Evolutionary conservation across 2,888 invertebrate genomes (phyloP).

Genomic region (Gibbula magus): DNA sequence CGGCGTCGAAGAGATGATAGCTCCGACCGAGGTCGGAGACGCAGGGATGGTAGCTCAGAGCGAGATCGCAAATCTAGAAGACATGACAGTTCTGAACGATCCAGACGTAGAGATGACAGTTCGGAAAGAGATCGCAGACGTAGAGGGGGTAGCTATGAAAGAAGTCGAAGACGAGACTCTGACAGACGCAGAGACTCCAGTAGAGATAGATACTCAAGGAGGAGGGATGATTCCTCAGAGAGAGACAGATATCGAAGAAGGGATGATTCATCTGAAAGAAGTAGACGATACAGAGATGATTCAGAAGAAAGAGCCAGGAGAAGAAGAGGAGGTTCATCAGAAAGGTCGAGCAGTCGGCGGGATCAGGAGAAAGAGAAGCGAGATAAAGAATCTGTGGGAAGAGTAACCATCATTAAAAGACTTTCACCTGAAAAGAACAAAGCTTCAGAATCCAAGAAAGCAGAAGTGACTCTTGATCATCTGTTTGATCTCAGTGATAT

Average conservation of each 20-base stretch:
- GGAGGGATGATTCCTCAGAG: slow-evolving; percentile 20
- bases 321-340: slow-evolving; percentile 30
- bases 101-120: slow-evolving; percentile 25
- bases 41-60: slow-evolving; percentile 36
- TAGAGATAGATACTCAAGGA: slow-evolving; percentile 35
- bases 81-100: slow-evolving; percentile 9
- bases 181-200: slow-evolving; percentile 40
- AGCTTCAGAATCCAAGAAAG: slow-evolving; percentile 25
- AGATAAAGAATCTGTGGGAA: slow-evolving; percentile 23
- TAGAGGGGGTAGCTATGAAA: slow-evolving; percentile 4
- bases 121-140: slow-evolving; percentile 31
- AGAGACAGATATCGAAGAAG: slow-evolving; percentile 26
- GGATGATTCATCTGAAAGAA: slow-evolving; percentile 11
- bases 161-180: slow-evolving; percentile 28
- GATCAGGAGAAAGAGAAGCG: slow-evolving; percentile 15
- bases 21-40: neutral
- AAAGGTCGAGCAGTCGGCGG: slow-evolving; percentile 18
- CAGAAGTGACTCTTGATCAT: slow-evolving; percentile 34
- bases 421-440: neutral
- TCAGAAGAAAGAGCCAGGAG: slow-evolving; percentile 26
- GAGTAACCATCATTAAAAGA: neutral
- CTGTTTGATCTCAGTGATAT: slow-evolving; percentile 6
- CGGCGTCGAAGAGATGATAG: slow-evolving; percentile 37
- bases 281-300: slow-evolving; percentile 26
- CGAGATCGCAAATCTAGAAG: neutral